Conservation (phyloP, 2,888 invertebrate species). For the Nymphalis urticae region DNA sequence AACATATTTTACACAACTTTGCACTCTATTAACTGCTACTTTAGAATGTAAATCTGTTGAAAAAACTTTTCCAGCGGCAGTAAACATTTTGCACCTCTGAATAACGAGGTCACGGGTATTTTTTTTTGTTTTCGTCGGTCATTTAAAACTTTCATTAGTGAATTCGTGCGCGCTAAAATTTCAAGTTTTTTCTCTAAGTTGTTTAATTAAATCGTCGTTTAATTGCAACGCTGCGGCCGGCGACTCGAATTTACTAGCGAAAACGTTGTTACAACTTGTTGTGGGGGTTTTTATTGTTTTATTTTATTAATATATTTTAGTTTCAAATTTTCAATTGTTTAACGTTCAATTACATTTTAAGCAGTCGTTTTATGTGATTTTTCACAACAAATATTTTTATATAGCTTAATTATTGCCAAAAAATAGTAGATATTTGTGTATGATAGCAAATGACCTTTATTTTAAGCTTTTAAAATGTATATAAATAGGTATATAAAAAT, state of each 20-base stretch:
- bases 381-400: too few species aligned
- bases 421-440: too few species aligned
- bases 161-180: conserved; percentile 67
- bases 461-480: too few species aligned
- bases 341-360: background rate
- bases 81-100: conserved; percentile 58
- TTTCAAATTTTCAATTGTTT: conserved; percentile 4
- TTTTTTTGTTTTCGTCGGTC: conserved; percentile 66
- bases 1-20: conserved; percentile 26
- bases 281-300: conserved; percentile 12
- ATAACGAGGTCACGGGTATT: conserved; percentile 73
- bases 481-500: too few species aligned
- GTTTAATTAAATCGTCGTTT: conserved; percentile 53
- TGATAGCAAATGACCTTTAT: too few species aligned
- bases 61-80: conserved; percentile 42
- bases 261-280: conserved; percentile 18
- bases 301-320: conserved; percentile 13
- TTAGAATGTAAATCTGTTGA: conserved; percentile 29
- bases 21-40: conserved; percentile 23
- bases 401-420: too few species aligned
- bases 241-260: conserved; percentile 19
- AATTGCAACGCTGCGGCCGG: conserved; percentile 30
- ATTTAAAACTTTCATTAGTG: conserved; percentile 80
- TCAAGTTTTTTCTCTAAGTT: conserved; percentile 65
- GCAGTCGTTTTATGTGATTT: background rate